Evolutionary conservation across 1,140 invertebrate species (phyloP).

Genomic region (Lysiphlebus fabarum): DNA sequence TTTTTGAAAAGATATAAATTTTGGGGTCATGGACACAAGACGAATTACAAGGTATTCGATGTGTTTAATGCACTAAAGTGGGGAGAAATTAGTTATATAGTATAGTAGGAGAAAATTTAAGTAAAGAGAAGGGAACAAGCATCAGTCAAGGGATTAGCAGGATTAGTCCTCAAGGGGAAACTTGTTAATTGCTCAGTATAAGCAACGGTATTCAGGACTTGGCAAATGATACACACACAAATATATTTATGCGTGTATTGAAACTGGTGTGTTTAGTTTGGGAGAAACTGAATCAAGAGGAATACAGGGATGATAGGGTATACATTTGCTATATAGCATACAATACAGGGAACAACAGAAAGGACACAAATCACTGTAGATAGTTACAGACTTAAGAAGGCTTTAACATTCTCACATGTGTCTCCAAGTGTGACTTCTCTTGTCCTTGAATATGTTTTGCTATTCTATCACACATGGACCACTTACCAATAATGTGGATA

Average conservation of each 20-base stretch:
- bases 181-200: slow-evolving; percentile 49
- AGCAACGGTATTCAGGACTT: slow-evolving; percentile 26
- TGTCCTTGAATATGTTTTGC: too few relatives aligned
- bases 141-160: slow-evolving; percentile 50
- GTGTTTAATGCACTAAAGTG: too few relatives aligned
- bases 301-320: slow-evolving; percentile 9
- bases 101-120: background rate
- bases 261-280: slow-evolving; percentile 23
- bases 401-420: slow-evolving; percentile 33
- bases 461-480: too few relatives aligned
- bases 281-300: slow-evolving; percentile 19
- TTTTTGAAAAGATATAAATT: too few relatives aligned
- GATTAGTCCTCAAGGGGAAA: slow-evolving; percentile 46
- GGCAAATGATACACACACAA: slow-evolving; percentile 10
- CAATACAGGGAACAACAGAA: slow-evolving; percentile 25
- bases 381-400: slow-evolving; percentile 49
- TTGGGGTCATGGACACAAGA: too few relatives aligned
- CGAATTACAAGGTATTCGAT: too few relatives aligned
- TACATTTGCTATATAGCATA: slow-evolving; percentile 5
- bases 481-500: background rate
- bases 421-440: background rate
- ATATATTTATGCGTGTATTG: slow-evolving; percentile 14
- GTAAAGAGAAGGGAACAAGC: slow-evolving; percentile 19
- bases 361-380: slow-evolving; percentile 45
- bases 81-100: too few relatives aligned